Evolutionary conservation across 1,140 invertebrate species (phyloP), one percentile per base, ranked within the genome.

Genomic region (Lordiphosa stackelbergi): DNA sequence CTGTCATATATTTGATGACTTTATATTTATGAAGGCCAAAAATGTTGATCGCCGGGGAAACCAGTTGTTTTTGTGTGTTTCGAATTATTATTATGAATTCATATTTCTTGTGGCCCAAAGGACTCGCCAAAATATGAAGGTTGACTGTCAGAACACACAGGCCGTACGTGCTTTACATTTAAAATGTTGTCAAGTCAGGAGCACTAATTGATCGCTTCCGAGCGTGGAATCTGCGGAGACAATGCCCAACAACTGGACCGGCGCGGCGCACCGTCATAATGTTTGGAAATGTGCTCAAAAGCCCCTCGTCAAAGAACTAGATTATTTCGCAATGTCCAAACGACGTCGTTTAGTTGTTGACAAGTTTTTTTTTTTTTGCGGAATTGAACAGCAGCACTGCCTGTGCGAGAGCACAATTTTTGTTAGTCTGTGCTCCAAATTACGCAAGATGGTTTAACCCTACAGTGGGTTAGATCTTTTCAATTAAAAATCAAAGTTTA

Each of bases 1-100:
- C 77, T 85, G 81, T 85, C 81, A 85, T 85, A 85, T 83, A 57
- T 77, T 77, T 85, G 81, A 85, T 85, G 83, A 86, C 81, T 85
- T 85, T 71, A 85, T 85, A 85, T 85, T 86, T 85, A 86, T 85
- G 83, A 83, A 81, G 72, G 77, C 72, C 77, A 81, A 81, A 83
- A 81, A 81, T 81, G 75, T 69, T 72, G 77, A 68, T 77, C 77
- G 56, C 43, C 31, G 37, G 38, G 72, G 61, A 75, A 79, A 75
- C 61, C 51, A 75, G 75, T 81, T 81, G 58, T 60, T 74, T 81
- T 75, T 73, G 51, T 62, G 63, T 65, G 22, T 58, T 58, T 40
- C 61, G 61, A 81, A 72, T 83, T 72, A 77, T 81, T 42, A 81
- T 70, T 70, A 70, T 83, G 69, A 83, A 77, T 79, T 79, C 75